These are phyloP conservation scores for Protobothrops mucrosquamatus DNA, from an alignment of 2,113 vertebrate genomes.

Conservation along the genomic window DNA sequence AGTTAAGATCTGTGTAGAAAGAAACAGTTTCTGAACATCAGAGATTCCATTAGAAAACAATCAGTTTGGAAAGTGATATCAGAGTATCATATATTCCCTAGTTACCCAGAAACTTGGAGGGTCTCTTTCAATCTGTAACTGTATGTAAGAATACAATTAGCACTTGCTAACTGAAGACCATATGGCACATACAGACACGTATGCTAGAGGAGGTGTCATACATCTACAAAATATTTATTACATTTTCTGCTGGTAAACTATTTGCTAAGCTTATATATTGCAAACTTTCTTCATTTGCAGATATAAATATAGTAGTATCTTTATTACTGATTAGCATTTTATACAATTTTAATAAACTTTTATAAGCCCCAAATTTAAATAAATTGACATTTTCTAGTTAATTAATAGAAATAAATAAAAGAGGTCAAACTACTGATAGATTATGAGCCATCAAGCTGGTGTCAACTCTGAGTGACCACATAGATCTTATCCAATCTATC, in stretches of 20 bases:
- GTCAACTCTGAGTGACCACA: not conserved
- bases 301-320: not conserved
- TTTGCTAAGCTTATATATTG: not conserved
- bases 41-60: not conserved
- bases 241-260: not conserved
- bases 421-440: not conserved
- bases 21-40: not conserved
- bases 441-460: not conserved
- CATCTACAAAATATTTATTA: not conserved
- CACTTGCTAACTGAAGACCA: not conserved
- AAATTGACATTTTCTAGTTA: not conserved
- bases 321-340: not conserved
- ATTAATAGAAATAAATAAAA: not conserved
- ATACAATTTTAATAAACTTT: not conserved
- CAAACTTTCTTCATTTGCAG: not conserved
- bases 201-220: not conserved
- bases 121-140: not conserved
- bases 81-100: not conserved
- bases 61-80: not conserved
- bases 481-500: not conserved
- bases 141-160: not conserved
- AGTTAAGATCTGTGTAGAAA: not conserved
- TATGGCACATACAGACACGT: too few relatives aligned
- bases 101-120: not conserved
- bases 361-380: not conserved